Percentiles rank a stretch among this genome's conserved stretches.
Conservation (phyloP, 1,140 invertebrate genomes). For the Uloborus diversus region DNA sequence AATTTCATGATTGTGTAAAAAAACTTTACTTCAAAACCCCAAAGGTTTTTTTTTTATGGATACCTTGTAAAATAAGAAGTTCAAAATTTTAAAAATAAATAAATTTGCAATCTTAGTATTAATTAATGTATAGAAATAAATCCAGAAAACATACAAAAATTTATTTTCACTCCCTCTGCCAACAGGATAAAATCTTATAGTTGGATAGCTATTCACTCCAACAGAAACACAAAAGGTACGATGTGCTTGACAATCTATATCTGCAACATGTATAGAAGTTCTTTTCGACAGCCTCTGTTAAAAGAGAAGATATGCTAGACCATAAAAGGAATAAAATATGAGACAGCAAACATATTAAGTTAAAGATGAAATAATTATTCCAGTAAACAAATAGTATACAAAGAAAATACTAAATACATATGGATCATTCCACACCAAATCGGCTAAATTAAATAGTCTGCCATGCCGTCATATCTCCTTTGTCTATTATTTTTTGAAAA, state of each 20-base stretch:
- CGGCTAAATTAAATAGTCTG: too few species aligned
- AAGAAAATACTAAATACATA: not conserved
- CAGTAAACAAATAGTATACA: not conserved
- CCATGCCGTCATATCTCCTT: too few species aligned
- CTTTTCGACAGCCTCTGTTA: not conserved
- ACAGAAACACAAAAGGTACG: constrained; percentile 70
- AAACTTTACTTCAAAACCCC: too few species aligned
- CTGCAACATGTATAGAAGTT: constrained; percentile 72
- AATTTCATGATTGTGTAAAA: too few species aligned
- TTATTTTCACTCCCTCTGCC: constrained; percentile 65
- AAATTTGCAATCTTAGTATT: too few species aligned
- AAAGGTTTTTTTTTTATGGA: too few species aligned
- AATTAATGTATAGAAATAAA: too few species aligned
- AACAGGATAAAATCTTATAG: constrained; percentile 75
- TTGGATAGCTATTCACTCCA: constrained; percentile 75
- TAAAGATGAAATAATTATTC: not conserved
- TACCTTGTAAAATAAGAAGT: too few species aligned
- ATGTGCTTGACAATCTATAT: constrained; percentile 76
- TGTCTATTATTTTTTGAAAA: too few species aligned
- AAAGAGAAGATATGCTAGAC: constrained; percentile 51
- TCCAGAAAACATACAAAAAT: constrained; percentile 67
- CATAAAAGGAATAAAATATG: too few species aligned
- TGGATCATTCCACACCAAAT: too few species aligned
- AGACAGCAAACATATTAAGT: not conserved
- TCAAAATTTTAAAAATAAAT: too few species aligned